phyloP scores from a whole-genome alignment of 1,140 invertebrate species.

The Trichogramma pretiosum region DNA sequence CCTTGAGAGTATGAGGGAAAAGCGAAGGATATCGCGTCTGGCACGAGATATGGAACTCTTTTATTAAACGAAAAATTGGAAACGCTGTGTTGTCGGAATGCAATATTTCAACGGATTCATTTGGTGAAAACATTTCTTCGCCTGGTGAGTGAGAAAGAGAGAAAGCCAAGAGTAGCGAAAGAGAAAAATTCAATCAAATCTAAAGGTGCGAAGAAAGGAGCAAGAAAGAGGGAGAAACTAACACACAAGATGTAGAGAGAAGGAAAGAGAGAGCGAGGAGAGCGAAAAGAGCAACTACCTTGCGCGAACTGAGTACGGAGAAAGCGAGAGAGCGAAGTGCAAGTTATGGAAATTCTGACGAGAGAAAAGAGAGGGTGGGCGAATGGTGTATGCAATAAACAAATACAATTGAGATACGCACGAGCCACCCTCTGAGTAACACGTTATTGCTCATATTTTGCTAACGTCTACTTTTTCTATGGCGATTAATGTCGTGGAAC shows the following conservation, averaged over 20 bases:
- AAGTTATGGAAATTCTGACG: too few species aligned
- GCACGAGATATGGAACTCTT: conserved; percentile 30
- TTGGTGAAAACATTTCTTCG: conserved; percentile 46
- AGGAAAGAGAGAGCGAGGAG: neutral
- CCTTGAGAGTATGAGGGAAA: neutral
- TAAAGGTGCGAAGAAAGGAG: conserved; percentile 38
- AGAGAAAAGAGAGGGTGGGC: too few species aligned
- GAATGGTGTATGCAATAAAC: too few species aligned
- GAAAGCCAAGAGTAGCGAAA: too few species aligned
- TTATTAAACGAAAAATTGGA: conserved; percentile 46
- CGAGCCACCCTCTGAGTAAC: too few species aligned
- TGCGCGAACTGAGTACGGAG: too few species aligned
- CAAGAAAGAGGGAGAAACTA: conserved; percentile 4
- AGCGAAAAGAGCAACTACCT: neutral
- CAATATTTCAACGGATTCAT: conserved; percentile 49
- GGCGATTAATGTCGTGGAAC: too few species aligned
- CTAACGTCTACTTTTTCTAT: too few species aligned
- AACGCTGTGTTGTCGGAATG: conserved; percentile 43
- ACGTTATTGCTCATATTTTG: too few species aligned
- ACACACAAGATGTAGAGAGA: neutral
- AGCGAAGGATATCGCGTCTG: neutral
- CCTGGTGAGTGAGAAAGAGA: too few species aligned
- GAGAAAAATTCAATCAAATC: conserved; percentile 48
- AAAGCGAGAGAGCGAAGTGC: too few species aligned
- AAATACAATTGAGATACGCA: too few species aligned